These are phyloP conservation scores for Cydia strobilella DNA, from an alignment of 1,140 invertebrate genomes.

Conservation along the genomic window DNA sequence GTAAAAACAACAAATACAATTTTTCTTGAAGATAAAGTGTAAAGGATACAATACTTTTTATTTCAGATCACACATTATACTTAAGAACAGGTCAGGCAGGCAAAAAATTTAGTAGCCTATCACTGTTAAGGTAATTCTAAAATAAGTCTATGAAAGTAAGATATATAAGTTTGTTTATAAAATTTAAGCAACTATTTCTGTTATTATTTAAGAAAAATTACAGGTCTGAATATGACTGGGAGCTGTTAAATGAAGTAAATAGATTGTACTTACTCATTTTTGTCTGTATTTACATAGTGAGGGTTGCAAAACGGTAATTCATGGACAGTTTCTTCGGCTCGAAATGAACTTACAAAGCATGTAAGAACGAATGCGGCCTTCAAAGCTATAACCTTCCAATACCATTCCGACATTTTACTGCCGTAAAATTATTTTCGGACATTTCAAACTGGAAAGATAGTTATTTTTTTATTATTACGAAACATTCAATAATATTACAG, in stretches of 20 bases:
- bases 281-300: conserved; percentile 46
- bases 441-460: conserved; percentile 56
- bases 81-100: neutral
- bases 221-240: neutral
- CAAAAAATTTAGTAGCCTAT: conserved; percentile 30
- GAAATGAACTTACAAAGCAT: conserved; percentile 64
- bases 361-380: conserved; percentile 63
- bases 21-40: no score
- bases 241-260: neutral
- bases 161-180: conserved; percentile 14
- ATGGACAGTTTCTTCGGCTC: conserved; percentile 63
- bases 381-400: conserved; percentile 66
- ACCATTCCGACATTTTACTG: conserved; percentile 74
- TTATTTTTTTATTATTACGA: conserved; percentile 59
- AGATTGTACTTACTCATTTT: conserved; percentile 59
- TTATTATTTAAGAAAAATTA: neutral
- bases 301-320: conserved; percentile 73
- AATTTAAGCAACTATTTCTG: neutral
- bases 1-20: neutral
- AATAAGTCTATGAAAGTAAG: neutral
- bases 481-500: conserved; percentile 50
- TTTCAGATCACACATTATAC: neutral
- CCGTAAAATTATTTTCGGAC: conserved; percentile 65
- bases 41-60: no score
- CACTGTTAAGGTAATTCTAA: conserved; percentile 29